Evolutionary conservation across 2,797 vertebrate genomes (phyloP), one percentile per base, ranked within the genome.

Genomic region (Danio jaintianensis): DNA sequence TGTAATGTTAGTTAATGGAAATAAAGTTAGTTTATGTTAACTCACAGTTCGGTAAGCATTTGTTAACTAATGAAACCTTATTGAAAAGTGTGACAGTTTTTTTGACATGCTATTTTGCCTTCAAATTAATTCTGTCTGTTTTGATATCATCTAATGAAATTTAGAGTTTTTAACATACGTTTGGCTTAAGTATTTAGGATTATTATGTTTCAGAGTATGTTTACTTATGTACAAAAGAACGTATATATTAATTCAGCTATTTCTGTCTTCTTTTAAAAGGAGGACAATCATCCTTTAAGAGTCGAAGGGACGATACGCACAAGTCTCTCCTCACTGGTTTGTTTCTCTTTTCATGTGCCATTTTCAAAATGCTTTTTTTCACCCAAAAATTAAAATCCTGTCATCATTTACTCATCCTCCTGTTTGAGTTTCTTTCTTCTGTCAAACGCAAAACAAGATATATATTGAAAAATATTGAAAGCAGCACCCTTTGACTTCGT

Each of bases 251-350:
- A 79, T 13, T 36, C 36, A 13, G 4, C 36, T 48, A 10, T 72
- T 22, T 48, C 50, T 68, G 11, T 77, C 50, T 81, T 75, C 79
- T 29, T 45, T 12, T 87, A 94, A 93, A 90, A 78, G 6, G 93
- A 93, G 5, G 93, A 95, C 42, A 86, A 38, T 62, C 87, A 91
- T 83, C 91, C 92, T 12, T 86, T 94, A 82, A 91, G 88, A 81
- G 90, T 91, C 73, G 93, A 93, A 82, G 93, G 89, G 22, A 93
- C 89, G 18, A 18, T 92, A n/a, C 90, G 90, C 82, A 91, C 83
- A 86, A 95, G 94, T 84, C 12, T 93, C 61, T 93, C 92, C 13
- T 95, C 94, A 69, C 84, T 94, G 92, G 94, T 95, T 81, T 90
- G 92, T 92, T 29, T 29, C 61, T 63, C 4, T 56, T 40, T 48